phyloP scores from a whole-genome alignment of 2,113 vertebrate genomes.

The Poeciliopsis retropinna region DNA sequence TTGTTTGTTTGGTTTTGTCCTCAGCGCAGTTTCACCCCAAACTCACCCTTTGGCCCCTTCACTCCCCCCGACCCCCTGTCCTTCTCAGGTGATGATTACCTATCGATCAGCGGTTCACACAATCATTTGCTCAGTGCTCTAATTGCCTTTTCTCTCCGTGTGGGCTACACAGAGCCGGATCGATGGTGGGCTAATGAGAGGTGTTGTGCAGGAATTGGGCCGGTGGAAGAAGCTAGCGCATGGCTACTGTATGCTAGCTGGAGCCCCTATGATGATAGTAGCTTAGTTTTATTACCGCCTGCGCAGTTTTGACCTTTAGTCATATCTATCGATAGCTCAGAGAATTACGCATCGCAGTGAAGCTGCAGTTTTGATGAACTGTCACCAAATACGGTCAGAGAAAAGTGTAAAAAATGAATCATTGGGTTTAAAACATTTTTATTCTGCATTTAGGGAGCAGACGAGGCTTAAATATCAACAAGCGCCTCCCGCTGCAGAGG shows the following conservation, averaged over 20 bases:
- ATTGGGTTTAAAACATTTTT: no score
- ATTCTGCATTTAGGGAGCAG: no score
- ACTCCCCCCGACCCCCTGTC: conserved; percentile 23
- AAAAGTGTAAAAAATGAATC: no score
- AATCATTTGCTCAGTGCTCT: conserved; percentile 75
- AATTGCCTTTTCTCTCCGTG: conserved; percentile 73
- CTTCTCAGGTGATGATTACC: conserved; percentile 74
- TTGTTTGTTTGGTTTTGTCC: conserved; percentile 8
- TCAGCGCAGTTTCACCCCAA: conserved; percentile 9
- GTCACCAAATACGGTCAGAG: no score
- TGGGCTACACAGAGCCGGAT: conserved; percentile 51
- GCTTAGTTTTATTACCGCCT: conserved; percentile 58
- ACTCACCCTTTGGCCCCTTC: conserved; percentile 21
- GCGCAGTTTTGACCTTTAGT: conserved; percentile 55
- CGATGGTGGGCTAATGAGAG: conserved; percentile 75
- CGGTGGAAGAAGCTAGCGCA: not conserved
- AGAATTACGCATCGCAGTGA: conserved; percentile 14
- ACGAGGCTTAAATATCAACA: no score
- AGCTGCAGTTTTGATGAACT: no score
- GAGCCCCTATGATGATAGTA: conserved; percentile 48
- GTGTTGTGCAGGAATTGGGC: conserved; percentile 19
- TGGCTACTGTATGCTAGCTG: conserved; percentile 46
- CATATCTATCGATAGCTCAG: conserved; percentile 41
- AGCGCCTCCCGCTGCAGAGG: no score
- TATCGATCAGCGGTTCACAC: conserved; percentile 70